These are phyloP conservation scores for Thymelicus acteon DNA, from an alignment of 2,888 invertebrate genomes.

Conservation along the genomic window DNA sequence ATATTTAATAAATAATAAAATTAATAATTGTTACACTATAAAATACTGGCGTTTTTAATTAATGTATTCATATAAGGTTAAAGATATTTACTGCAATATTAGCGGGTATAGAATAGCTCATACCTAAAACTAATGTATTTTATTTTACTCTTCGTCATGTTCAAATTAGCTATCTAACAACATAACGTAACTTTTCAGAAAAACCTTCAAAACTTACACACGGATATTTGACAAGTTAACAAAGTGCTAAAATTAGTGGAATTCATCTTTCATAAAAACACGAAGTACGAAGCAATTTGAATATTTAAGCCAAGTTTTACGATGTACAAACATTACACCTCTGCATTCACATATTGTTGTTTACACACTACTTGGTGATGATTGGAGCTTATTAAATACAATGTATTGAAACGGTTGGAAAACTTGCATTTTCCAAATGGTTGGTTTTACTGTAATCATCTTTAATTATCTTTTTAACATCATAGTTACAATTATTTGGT, in stretches of 20 bases:
- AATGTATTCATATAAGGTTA: too few relatives aligned
- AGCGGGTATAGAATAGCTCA: too few relatives aligned
- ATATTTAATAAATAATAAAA: too few relatives aligned
- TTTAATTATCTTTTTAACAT: too few relatives aligned
- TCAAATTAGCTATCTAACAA: background rate
- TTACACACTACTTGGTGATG: background rate
- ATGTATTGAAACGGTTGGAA: background rate
- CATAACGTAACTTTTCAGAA: background rate
- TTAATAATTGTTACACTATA: too few relatives aligned
- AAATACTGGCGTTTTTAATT: too few relatives aligned
- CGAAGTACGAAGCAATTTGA: constrained; percentile 3
- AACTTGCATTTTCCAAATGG: too few relatives aligned
- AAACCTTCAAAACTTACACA: background rate
- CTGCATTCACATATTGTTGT: constrained; percentile 7
- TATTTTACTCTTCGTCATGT: too few relatives aligned
- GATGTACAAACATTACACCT: constrained; percentile 16
- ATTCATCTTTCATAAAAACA: constrained; percentile 13
- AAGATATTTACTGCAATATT: too few relatives aligned
- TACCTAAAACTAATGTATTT: too few relatives aligned
- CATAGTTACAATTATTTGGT: too few relatives aligned
- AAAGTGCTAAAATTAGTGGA: constrained; percentile 20
- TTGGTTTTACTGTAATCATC: too few relatives aligned
- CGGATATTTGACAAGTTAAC: constrained; percentile 28
- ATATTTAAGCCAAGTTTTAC: constrained; percentile 14
- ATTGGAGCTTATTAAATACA: background rate